phyloP scores from a whole-genome alignment of 1,140 invertebrate species.

The Hetaerina americana region DNA sequence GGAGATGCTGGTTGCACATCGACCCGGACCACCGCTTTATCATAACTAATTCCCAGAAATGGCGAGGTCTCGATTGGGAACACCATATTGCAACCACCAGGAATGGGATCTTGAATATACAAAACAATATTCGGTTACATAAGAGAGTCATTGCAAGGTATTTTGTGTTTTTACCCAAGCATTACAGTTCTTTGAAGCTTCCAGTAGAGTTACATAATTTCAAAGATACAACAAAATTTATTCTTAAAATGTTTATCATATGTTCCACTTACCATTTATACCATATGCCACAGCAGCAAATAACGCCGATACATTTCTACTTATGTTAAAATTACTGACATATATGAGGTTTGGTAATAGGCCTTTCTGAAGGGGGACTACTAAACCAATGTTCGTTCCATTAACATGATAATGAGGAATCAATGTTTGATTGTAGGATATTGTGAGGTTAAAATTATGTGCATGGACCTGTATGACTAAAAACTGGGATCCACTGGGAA shows the following conservation, averaged over 20 bases:
- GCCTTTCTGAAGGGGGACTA: constrained; percentile 22
- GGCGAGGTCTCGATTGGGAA: constrained; percentile 48
- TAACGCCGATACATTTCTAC: constrained; percentile 28
- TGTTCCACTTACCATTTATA: constrained; percentile 37
- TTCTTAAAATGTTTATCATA: too few species aligned
- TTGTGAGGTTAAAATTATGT: constrained; percentile 40
- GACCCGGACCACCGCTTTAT: constrained; percentile 37
- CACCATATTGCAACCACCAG: constrained; percentile 65
- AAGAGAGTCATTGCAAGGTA: too few species aligned
- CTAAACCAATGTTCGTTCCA: constrained; percentile 50
- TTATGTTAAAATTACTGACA: constrained; percentile 28
- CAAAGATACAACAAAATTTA: too few species aligned
- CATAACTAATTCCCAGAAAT: constrained; percentile 39
- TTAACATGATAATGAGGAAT: constrained; percentile 25
- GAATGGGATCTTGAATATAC: constrained; percentile 52
- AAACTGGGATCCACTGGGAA: constrained; percentile 31
- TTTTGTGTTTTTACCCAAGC: too few species aligned
- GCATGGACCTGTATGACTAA: constrained; percentile 53
- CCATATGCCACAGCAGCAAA: constrained; percentile 40
- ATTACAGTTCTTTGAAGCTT: too few species aligned
- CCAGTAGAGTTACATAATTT: too few species aligned
- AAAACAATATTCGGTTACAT: too few species aligned
- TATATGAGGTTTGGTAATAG: constrained; percentile 22
- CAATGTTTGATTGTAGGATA: constrained; percentile 35
- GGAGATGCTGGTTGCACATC: constrained; percentile 40